Evolutionary conservation across 1,140 invertebrate genomes (phyloP).

Genomic region (Magallana gigas): DNA sequence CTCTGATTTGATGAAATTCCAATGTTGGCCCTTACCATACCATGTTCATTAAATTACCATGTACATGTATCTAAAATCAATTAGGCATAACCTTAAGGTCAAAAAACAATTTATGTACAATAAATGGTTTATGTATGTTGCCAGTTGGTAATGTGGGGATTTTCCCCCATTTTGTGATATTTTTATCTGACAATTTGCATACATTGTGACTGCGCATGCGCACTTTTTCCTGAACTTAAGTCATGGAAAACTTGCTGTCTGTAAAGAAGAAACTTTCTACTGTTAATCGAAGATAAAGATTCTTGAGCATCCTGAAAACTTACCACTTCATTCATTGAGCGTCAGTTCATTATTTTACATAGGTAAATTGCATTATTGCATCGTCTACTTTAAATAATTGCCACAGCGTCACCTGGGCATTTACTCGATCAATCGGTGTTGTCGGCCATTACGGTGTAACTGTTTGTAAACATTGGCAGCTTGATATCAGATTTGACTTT

Average conservation of each 20-base stretch:
- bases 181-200: background rate
- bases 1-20: too few species aligned
- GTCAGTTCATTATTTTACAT: background rate
- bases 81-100: too few species aligned
- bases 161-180: background rate
- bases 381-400: background rate
- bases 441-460: background rate
- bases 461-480: background rate
- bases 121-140: constrained; percentile 4
- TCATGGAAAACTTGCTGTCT: background rate
- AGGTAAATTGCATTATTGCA: background rate
- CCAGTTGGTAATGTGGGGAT: background rate
- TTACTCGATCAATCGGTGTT: background rate
- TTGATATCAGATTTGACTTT: too few species aligned
- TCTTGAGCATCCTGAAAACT: background rate
- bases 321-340: background rate
- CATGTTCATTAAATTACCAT: too few species aligned
- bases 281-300: background rate
- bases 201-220: background rate
- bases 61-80: too few species aligned
- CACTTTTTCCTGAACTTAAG: background rate
- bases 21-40: too few species aligned
- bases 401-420: background rate
- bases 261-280: background rate
- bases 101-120: background rate